Evolutionary conservation across 2,113 vertebrate species (phyloP).

Genomic region (Maccullochella peelii): DNA sequence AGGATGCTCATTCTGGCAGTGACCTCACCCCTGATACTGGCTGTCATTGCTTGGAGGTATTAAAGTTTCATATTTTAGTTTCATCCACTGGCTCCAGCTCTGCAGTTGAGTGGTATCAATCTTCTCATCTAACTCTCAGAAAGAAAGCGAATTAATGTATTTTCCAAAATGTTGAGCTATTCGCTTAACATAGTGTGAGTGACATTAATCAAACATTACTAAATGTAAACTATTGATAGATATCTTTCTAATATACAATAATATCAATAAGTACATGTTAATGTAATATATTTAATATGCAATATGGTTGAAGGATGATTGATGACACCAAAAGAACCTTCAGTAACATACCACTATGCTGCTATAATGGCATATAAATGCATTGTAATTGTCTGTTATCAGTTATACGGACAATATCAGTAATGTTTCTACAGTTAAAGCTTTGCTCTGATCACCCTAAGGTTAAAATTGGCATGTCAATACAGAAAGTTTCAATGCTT

Average conservation of each 20-base stretch:
- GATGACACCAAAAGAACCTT: neutral
- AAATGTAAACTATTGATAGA: neutral
- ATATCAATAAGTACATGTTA: neutral
- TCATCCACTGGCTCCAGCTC: no score
- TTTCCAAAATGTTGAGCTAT: constrained; percentile 3
- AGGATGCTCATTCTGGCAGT: constrained; percentile 78
- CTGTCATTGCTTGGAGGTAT: constrained; percentile 81
- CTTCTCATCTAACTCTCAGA: neutral
- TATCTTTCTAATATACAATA: neutral
- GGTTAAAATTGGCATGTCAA: neutral
- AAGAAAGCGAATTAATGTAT: neutral
- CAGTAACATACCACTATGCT: neutral
- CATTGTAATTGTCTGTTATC: neutral
- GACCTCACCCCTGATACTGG: constrained; percentile 75
- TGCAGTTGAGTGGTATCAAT: neutral
- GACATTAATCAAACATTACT: neutral
- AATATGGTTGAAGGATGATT: neutral
- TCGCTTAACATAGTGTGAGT: neutral
- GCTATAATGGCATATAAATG: neutral
- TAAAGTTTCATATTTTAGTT: neutral
- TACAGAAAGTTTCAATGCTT: neutral
- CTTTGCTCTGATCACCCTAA: neutral
- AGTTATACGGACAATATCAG: neutral
- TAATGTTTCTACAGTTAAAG: neutral
- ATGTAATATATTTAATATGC: neutral